Percentiles rank a stretch among this genome's conserved stretches.
phyloP scores from a whole-genome alignment of 2,888 invertebrate species.

The Nemurella pictetii region DNA sequence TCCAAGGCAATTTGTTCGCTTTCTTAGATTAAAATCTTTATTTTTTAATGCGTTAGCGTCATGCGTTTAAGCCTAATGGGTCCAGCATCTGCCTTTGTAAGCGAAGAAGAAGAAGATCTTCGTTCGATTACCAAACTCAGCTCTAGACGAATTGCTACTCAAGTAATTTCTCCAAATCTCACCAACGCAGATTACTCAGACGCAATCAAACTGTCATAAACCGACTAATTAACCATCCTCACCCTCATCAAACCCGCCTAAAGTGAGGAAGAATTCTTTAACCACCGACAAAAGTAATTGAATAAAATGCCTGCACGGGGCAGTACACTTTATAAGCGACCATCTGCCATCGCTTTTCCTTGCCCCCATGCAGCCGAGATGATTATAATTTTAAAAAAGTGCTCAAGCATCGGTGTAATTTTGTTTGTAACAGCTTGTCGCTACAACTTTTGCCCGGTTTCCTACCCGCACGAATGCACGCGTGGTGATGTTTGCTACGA shows the following conservation, averaged over 20 bases:
- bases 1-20: no score
- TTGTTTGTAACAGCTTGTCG: not conserved
- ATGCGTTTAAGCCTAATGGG: no score
- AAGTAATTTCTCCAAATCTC: no score
- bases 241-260: not conserved
- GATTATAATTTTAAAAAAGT: not conserved
- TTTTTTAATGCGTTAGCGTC: no score
- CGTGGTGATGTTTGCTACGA: not conserved
- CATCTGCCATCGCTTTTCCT: not conserved
- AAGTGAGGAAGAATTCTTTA: not conserved
- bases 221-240: no score
- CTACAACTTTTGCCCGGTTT: not conserved
- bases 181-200: no score
- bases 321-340: not conserved
- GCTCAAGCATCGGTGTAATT: not conserved
- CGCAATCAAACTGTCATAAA: no score
- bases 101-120: no score
- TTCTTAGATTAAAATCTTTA: no score
- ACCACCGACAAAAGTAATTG: not conserved
- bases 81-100: no score
- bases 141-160: no score
- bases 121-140: no score
- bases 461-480: not conserved
- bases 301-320: not conserved
- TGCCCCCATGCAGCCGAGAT: not conserved